Base-by-base conservation (phyloP, 2,888 invertebrate genomes). In the Eilema griseolum region DNA sequence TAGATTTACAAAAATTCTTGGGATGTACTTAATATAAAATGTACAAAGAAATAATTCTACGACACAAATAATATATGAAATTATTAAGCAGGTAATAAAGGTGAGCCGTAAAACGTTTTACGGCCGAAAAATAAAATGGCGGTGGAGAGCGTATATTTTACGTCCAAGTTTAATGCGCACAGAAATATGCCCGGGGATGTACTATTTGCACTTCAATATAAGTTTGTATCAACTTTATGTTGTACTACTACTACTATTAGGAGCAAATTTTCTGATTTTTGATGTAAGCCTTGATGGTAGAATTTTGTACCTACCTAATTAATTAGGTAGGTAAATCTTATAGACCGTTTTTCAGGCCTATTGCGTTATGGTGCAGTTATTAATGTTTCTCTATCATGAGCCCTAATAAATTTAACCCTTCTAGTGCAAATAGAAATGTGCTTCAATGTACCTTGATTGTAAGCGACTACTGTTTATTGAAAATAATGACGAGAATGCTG, bases 81-180 rank as follows among this genome's bases (percentile, higher is more conserved):
- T 81, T 81, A 81, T 81, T 81, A 78, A 81, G 69, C 61, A 78
- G 73, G 78, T 70, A 70, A 70, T 81, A 79, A 81, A 81, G 78
- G 75, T 78, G 60, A 71, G 69, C 60, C 46, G 46, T 81, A 79
- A 81, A 81, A 74, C 57, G 74, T 61, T 79, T 81, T 81, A 81
- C 69, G 76, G 70, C 61, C 70, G 74, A 81, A 81, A 81, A 81
- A 81, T 81, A 81, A 81, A 81, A 81, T 79, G 79, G 72, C 63
- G 68, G 61, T 26, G 24, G 64, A 61, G 46, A 71, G 64, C 76
- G 69, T 73, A 68, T 75, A 75, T 74, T 81, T 81, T 81, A 81
- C 71, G 81, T 67, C 65, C 62, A 66, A 74, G 64, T 79, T 78
- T 81, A 72, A 75, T 73, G 74, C 41, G 71, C 69, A 63, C 74